Base-by-base conservation (phyloP, 2,113 vertebrate genomes). In the Cochlearius cochlearius region DNA sequence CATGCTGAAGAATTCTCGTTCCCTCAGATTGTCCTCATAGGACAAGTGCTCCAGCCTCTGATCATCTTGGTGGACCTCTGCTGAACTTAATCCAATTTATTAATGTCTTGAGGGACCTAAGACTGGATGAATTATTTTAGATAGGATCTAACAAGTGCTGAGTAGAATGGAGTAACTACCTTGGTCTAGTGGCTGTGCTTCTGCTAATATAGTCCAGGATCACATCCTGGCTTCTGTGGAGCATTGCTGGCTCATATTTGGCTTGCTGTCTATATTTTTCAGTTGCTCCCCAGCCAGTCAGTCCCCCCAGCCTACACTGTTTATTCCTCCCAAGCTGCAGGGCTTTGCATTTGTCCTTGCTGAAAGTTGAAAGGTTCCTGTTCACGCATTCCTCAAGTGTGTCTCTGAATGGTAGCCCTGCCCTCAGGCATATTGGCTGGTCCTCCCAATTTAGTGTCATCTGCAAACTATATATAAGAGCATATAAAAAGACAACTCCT, bases 401-500 rank as follows among this genome's bases (percentile, higher is more conserved):
- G n/a, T 58, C 50, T 59, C 56, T 74, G 58, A 55, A 38, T 52
- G n/a, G 38, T 80, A 75, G 26, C 10, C 23, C 38, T 78, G 36
- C 9, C 2, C 27, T 72, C 0, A 2, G 29, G 25, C 4, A 2
- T 60, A 36, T n/a, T 41, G 45, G 7, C 39, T 78, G 41, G 19
- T 66, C 34, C 50, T 88, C 27, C 41, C 52, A 86, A 9, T 71
- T 79, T 55, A 47, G 59, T 60, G 47, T 41, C 39, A 75, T 29
- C 72, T 89, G 32, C 68, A 76, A 55, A 39, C 23, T 66, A 1
- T 17, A 5, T 50, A 7, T 64, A n/a, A 88, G 23, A 56, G 20
- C 49, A 47, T 21, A 34, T 14, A 81, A 21, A 59, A 80, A 49
- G 43, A 89, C 15, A 60, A 32, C 13, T 87, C 8, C 20, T 56